Evolutionary conservation across 2,113 vertebrate genomes (phyloP).

Genomic region (Centropristis striata): DNA sequence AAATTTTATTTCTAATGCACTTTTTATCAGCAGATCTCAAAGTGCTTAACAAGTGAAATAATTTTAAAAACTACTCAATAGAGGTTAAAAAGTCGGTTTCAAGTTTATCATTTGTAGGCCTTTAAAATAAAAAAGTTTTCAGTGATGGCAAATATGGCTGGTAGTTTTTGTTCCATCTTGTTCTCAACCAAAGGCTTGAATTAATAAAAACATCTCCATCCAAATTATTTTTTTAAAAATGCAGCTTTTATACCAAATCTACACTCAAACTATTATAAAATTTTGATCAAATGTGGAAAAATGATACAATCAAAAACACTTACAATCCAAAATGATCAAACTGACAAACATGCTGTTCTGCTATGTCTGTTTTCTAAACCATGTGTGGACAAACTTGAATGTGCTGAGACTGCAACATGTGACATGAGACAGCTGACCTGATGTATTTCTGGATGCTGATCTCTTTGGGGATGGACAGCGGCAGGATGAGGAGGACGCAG

Average conservation of each 20-base stretch:
- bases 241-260: background rate
- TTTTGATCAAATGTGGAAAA: background rate
- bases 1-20: no score
- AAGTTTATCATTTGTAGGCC: no score
- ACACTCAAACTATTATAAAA: background rate
- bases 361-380: background rate
- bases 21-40: no score
- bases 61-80: no score
- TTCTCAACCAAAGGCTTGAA: no score
- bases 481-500: slow-evolving; percentile 84
- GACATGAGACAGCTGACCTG: slow-evolving; percentile 73
- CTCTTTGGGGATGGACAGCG: slow-evolving; percentile 86
- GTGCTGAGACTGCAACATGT: background rate
- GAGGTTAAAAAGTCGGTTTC: no score
- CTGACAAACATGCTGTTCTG: background rate
- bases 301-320: background rate
- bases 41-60: no score
- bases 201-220: no score
- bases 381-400: background rate
- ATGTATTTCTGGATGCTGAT: slow-evolving; percentile 87
- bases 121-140: no score
- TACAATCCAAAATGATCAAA: background rate
- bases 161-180: no score
- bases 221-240: no score
- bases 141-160: no score